Evolutionary conservation across 2,888 invertebrate species (phyloP), one percentile per base, ranked within the genome.

Genomic region (Orchestes rusci): DNA sequence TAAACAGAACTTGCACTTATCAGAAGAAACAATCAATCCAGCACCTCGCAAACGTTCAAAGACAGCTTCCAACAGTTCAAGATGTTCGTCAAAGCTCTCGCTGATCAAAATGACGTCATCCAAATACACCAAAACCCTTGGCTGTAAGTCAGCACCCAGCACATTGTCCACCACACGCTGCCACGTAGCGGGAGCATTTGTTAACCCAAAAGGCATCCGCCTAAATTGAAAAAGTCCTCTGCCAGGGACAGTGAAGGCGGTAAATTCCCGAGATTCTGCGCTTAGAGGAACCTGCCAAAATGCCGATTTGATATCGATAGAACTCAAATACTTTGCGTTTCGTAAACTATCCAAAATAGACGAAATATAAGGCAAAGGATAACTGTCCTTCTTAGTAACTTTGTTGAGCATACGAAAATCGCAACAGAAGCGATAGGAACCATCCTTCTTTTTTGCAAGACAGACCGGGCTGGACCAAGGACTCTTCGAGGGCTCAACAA

Each of bases 291-390:
- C 23, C 10, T 23, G 23, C 23, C 10, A 23, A 23, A 59, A 61
- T 1, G 60, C 61, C 10, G 23, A 23, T 10, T 23, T 23, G 10
- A 23, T 23, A 10, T 23, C 23, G 10, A 23, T 5, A 23, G 23
- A 7, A 3, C 55, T 54, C 7, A 65, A 51, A 32, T 53, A 64
- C 5, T 47, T 41, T 2, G 62, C 61, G 10, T 23, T 23, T 23
- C 23, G 5, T 10, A 23, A 23, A 5, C 23, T 5, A 23, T 23
- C 10, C 5, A 23, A 10, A 5, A 23, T 23, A 10, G 23, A 7
- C 5, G 23, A 23, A 7, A 23, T 23, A 10, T 23, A 23, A 23
- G 23, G 23, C 5, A 23, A 10, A 7, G 23, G 23, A 23, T 23
- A 23, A 23, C 7, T 10, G 10, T 23, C 7, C 10, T 23, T 23